phyloP scores from a whole-genome alignment of 2,113 vertebrate genomes.

The Piprites chloris region DNA sequence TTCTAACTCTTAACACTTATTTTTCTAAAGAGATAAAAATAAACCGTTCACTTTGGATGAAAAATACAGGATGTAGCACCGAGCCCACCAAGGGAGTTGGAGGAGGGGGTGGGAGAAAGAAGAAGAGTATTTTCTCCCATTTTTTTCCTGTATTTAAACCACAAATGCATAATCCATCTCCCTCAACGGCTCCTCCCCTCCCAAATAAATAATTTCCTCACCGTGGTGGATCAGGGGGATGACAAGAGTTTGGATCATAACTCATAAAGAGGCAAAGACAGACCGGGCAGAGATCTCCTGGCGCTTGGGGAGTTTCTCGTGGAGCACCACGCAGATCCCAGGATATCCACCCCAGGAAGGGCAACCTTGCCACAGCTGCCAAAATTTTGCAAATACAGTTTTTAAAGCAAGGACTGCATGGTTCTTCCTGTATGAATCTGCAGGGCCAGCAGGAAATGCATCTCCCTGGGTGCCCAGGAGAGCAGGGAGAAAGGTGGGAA shows the following conservation, averaged over 20 bases:
- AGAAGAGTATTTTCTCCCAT: not conserved
- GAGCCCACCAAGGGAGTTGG: not conserved
- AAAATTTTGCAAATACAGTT: not conserved
- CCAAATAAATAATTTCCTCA: constrained; percentile 1
- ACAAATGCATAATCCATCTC: not conserved
- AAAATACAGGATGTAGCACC: not conserved
- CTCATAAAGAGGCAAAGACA: not conserved
- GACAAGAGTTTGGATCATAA: not conserved
- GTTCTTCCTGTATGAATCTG: rapidly evolving
- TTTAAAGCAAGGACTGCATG: not conserved
- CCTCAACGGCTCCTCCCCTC: not conserved
- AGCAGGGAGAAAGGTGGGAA: not conserved
- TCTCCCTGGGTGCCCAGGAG: not conserved
- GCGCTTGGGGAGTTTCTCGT: rapidly evolving
- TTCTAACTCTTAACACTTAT: not conserved
- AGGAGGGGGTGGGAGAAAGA: not conserved
- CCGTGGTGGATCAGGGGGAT: not conserved
- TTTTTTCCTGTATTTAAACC: not conserved
- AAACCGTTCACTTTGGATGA: not conserved
- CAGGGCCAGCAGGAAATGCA: not conserved
- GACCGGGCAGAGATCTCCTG: not conserved
- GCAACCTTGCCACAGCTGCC: not conserved
- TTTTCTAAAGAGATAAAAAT: constrained; percentile 16
- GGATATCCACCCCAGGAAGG: not conserved
- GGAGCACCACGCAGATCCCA: not conserved